Conservation (phyloP, 2,113 vertebrate genomes). For the Ornithorhynchus anatinus region DNA sequence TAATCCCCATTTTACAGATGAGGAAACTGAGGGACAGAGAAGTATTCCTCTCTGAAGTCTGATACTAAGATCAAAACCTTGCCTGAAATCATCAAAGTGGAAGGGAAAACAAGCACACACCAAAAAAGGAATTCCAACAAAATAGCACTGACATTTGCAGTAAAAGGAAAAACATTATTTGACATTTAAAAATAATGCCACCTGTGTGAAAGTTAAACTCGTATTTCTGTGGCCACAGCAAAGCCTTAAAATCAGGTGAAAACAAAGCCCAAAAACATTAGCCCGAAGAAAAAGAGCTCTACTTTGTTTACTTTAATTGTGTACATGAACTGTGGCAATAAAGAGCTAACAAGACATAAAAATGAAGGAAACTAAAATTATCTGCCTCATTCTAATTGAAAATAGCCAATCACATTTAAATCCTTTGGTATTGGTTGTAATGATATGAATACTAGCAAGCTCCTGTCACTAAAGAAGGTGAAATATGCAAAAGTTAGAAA, state of each 20-base stretch:
- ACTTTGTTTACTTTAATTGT: background rate
- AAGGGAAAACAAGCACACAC: conserved; percentile 35
- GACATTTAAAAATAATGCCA: conserved; percentile 58
- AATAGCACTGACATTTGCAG: conserved; percentile 45
- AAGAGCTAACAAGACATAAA: conserved; percentile 8
- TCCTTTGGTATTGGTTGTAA: conserved; percentile 35
- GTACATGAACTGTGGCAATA: background rate
- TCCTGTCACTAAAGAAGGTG: conserved; percentile 36
- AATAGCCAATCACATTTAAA: conserved; percentile 33
- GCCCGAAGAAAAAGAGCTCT: conserved; percentile 6
- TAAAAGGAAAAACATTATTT: conserved; percentile 17
- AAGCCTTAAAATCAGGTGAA: conserved; percentile 17
- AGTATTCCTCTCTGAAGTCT: conserved; percentile 8
- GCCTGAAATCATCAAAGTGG: background rate
- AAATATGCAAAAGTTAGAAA: conserved; percentile 30
- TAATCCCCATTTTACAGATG: too few species aligned
- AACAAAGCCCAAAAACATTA: conserved; percentile 24
- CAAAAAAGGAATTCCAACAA: conserved; percentile 13
- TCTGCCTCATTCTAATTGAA: conserved; percentile 1
- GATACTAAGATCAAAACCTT: conserved; percentile 12
- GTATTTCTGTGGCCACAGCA: conserved; percentile 3
- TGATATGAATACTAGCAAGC: conserved; percentile 41
- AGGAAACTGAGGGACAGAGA: too few species aligned
- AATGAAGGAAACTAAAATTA: conserved; percentile 4
- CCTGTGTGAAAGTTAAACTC: conserved; percentile 1